A percentile compares a stretch with the other conserved stretches of the same genome.
These are phyloP conservation scores for Dexiosoma caninum DNA, from an alignment of 2,888 invertebrate genomes.

Conservation along the genomic window DNA sequence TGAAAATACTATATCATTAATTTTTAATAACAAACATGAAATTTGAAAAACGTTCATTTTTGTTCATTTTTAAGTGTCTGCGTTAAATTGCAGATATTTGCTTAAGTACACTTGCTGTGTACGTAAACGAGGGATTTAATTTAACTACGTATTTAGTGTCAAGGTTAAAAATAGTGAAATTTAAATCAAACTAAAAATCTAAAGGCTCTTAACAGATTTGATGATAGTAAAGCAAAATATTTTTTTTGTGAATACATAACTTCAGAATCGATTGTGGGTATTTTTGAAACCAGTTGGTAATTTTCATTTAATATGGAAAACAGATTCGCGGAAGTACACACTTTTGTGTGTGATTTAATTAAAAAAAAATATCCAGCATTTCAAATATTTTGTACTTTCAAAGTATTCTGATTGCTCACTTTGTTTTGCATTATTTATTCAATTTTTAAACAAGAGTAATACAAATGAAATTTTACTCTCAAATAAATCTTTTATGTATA, in stretches of 20 bases:
- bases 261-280: too few relatives aligned
- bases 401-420: neutral
- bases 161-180: neutral
- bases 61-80: neutral
- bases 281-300: too few relatives aligned
- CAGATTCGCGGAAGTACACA: too few relatives aligned
- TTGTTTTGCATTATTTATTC: neutral
- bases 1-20: neutral
- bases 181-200: neutral
- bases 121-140: neutral
- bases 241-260: too few relatives aligned
- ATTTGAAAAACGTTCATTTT: neutral
- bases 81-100: neutral
- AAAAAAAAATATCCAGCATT: too few relatives aligned
- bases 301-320: too few relatives aligned
- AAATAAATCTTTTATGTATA: constrained; percentile 1
- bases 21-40: neutral
- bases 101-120: neutral
- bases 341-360: too few relatives aligned
- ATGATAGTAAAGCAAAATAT: neutral
- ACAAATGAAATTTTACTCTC: neutral
- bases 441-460: neutral
- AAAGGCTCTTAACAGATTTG: too few relatives aligned
- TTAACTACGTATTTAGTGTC: neutral
- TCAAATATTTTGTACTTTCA: neutral